Evolutionary conservation across 1,140 invertebrate genomes (phyloP).

Genomic region (Whitmania pigra): DNA sequence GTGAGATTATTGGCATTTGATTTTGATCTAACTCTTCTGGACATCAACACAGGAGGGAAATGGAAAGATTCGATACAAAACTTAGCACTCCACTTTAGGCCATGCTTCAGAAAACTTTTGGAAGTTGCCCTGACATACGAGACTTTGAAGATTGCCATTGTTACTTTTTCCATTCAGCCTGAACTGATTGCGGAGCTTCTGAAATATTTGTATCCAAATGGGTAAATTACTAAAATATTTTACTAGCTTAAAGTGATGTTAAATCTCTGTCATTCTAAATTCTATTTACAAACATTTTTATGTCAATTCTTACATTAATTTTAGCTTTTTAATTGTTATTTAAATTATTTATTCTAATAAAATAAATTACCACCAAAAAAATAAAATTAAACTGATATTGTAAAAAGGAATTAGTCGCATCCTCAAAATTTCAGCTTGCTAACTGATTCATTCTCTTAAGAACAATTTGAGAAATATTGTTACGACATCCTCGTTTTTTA

Average conservation of each 20-base stretch:
- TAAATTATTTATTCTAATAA: too few relatives aligned
- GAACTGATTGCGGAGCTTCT: conserved; percentile 37
- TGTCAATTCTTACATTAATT: not conserved
- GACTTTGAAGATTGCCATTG: conserved; percentile 34
- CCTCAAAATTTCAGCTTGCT: too few relatives aligned
- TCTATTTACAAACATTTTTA: not conserved
- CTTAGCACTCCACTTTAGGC: conserved; percentile 33
- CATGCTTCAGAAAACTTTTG: conserved; percentile 36
- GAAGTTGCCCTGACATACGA: conserved; percentile 28
- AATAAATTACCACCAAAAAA: too few relatives aligned
- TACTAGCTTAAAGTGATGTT: not conserved
- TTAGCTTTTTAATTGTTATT: too few relatives aligned
- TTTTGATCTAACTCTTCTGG: conserved; percentile 39
- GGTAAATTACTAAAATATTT: conserved; percentile 24
- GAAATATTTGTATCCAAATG: conserved; percentile 30
- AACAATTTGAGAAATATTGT: too few relatives aligned
- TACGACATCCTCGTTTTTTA: too few relatives aligned
- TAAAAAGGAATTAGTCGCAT: too few relatives aligned
- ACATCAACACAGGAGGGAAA: conserved; percentile 37
- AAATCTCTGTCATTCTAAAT: not conserved
- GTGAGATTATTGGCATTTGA: conserved; percentile 38
- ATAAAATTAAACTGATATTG: too few relatives aligned
- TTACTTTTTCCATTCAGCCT: conserved; percentile 36
- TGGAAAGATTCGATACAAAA: conserved; percentile 36
- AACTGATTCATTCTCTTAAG: too few relatives aligned